These are phyloP conservation scores for Cacoxenus indagator DNA, from an alignment of 2,888 invertebrate genomes.

Conservation along the genomic window DNA sequence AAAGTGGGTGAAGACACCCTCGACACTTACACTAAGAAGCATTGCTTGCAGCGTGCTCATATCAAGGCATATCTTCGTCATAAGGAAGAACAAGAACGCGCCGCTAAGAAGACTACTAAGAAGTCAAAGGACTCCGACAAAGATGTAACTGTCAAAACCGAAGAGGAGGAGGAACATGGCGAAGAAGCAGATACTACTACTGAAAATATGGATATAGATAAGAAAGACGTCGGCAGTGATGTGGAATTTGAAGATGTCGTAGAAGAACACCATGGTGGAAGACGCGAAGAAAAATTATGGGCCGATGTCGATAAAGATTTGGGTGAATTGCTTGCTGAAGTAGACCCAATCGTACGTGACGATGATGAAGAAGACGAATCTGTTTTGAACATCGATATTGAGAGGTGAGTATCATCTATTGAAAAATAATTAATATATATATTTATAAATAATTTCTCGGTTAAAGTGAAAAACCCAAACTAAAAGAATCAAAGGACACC, in stretches of 20 bases:
- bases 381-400: constrained; percentile 70
- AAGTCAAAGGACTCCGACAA: constrained; percentile 35
- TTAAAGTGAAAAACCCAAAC: constrained; percentile 73
- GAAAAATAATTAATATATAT: neutral
- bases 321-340: constrained; percentile 81
- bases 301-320: constrained; percentile 86
- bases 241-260: constrained; percentile 78
- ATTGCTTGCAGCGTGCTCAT: constrained; percentile 83
- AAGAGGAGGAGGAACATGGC: constrained; percentile 40
- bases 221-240: constrained; percentile 73
- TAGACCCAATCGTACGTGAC: constrained; percentile 76
- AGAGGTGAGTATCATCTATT: constrained; percentile 73
- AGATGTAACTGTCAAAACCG: constrained; percentile 37
- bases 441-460: neutral
- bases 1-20: constrained; percentile 74
- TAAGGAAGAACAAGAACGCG: constrained; percentile 79
- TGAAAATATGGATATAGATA: constrained; percentile 40
- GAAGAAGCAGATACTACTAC: constrained; percentile 28
- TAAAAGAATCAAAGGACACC: constrained; percentile 53
- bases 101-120: constrained; percentile 73
- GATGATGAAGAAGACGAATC: constrained; percentile 80
- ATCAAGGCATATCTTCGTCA: constrained; percentile 83
- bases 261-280: constrained; percentile 73
- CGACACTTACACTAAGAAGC: constrained; percentile 77
- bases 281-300: constrained; percentile 81